phyloP scores from a whole-genome alignment of 2,888 invertebrate species.

The Macaria notata region DNA sequence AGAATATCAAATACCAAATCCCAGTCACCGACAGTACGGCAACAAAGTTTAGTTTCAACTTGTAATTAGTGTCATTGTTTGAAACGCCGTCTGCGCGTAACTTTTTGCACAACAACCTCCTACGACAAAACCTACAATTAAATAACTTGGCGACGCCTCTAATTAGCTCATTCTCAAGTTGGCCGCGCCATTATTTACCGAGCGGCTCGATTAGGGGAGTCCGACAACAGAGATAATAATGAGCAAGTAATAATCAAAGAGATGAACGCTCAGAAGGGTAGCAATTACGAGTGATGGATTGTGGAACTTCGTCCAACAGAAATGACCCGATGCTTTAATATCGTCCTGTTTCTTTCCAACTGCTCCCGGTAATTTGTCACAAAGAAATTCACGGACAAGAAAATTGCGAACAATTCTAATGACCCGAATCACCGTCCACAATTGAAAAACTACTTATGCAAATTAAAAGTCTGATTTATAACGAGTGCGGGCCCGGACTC shows the following conservation, averaged over 20 bases:
- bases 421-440: slow-evolving; percentile 19
- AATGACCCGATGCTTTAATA: slow-evolving; percentile 68
- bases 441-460: slow-evolving; percentile 29
- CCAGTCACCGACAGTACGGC: background rate
- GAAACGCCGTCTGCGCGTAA: slow-evolving; percentile 2
- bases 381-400: slow-evolving; percentile 36
- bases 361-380: slow-evolving; percentile 62
- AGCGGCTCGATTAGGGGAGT: slow-evolving; percentile 31
- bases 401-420: slow-evolving; percentile 27
- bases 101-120: slow-evolving; percentile 12
- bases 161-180: slow-evolving; percentile 25
- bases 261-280: slow-evolving; percentile 59
- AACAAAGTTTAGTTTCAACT: slow-evolving; percentile 9
- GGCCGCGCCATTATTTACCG: slow-evolving; percentile 22
- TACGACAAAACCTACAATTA: slow-evolving; percentile 17
- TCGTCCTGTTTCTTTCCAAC: slow-evolving; percentile 61
- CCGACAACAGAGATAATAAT: slow-evolving; percentile 34
- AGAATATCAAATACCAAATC: no score
- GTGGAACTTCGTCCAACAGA: slow-evolving; percentile 60
- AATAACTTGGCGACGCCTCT: slow-evolving; percentile 19
- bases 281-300: slow-evolving; percentile 75
- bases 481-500: slow-evolving; percentile 4
- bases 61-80: slow-evolving; percentile 10
- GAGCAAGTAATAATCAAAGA: slow-evolving; percentile 60
- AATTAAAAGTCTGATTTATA: slow-evolving; percentile 25